Percentiles rank a stretch among this genome's conserved stretches.
Conservation (phyloP, 1,140 invertebrate genomes). For the Metaphire vulgaris region DNA sequence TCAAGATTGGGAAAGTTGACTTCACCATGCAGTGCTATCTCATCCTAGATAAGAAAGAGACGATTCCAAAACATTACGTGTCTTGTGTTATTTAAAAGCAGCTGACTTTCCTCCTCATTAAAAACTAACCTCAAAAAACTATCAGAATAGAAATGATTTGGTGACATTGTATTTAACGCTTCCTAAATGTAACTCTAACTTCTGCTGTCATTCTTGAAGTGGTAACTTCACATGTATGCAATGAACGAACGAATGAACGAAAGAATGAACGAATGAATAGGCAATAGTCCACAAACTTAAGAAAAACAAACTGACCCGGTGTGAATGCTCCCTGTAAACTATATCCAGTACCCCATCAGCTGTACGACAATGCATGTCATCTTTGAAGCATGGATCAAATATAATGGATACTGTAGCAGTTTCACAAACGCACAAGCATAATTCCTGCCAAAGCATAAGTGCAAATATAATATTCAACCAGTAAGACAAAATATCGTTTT, state of each 20-base stretch:
- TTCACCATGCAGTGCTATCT: slow-evolving; percentile 48
- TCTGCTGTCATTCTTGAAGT: too few species aligned
- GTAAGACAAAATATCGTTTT: too few species aligned
- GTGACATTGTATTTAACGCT: too few species aligned
- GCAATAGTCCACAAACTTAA: too few species aligned
- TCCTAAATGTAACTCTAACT: too few species aligned
- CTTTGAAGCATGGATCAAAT: slow-evolving; percentile 50
- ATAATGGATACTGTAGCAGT: slow-evolving; percentile 40
- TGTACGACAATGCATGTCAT: slow-evolving; percentile 46
- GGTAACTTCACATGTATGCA: too few species aligned
- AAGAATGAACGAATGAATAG: too few species aligned
- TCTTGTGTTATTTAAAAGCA: too few species aligned
- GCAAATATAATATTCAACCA: background rate
- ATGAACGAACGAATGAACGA: too few species aligned
- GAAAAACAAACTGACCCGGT: slow-evolving; percentile 39
- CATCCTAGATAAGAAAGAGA: slow-evolving; percentile 40
- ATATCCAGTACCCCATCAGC: slow-evolving; percentile 46
- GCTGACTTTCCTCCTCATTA: too few species aligned
- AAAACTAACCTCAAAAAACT: too few species aligned
- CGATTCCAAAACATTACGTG: background rate
- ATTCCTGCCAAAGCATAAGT: slow-evolving; percentile 35
- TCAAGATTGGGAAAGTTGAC: slow-evolving; percentile 52
- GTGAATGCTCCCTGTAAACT: slow-evolving; percentile 49
- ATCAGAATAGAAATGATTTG: too few species aligned
- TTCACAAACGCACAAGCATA: slow-evolving; percentile 38